These are phyloP conservation scores for Cacoxenus indagator DNA, from an alignment of 2,888 invertebrate genomes.

Conservation along the genomic window DNA sequence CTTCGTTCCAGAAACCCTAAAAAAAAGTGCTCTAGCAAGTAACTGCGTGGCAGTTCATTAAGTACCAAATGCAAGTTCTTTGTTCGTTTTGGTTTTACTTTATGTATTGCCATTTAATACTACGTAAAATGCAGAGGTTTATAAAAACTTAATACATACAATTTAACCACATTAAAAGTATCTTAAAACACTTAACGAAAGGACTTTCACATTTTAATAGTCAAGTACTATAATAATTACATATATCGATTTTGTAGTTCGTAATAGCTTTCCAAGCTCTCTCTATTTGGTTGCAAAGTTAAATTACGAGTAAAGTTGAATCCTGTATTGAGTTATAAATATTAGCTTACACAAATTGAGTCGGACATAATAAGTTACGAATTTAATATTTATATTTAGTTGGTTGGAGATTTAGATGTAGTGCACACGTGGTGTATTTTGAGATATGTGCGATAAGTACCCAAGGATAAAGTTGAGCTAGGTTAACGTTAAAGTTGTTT, in stretches of 20 bases:
- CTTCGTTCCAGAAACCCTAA: too few relatives aligned
- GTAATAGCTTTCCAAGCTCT: too few relatives aligned
- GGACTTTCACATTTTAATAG: background rate
- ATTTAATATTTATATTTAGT: background rate
- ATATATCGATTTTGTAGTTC: background rate
- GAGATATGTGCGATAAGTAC: background rate
- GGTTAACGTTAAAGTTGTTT: background rate
- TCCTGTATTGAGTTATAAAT: background rate
- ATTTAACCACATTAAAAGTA: background rate
- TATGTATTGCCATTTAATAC: background rate
- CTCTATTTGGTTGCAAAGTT: too few relatives aligned
- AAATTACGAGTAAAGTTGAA: background rate
- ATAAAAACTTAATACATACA: background rate
- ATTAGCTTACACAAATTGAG: background rate
- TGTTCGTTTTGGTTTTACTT: background rate
- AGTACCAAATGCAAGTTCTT: conserved; percentile 5
- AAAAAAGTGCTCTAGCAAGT: too few relatives aligned
- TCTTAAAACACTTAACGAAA: background rate
- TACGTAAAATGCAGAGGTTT: conserved; percentile 5
- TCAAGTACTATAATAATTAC: background rate
- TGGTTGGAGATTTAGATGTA: background rate
- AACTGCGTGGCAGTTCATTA: too few relatives aligned
- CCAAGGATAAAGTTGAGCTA: background rate
- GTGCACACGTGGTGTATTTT: background rate
- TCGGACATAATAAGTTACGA: background rate